These are phyloP conservation scores for Crotalus viridis DNA, from an alignment of 2,113 vertebrate genomes.

Conservation along the genomic window DNA sequence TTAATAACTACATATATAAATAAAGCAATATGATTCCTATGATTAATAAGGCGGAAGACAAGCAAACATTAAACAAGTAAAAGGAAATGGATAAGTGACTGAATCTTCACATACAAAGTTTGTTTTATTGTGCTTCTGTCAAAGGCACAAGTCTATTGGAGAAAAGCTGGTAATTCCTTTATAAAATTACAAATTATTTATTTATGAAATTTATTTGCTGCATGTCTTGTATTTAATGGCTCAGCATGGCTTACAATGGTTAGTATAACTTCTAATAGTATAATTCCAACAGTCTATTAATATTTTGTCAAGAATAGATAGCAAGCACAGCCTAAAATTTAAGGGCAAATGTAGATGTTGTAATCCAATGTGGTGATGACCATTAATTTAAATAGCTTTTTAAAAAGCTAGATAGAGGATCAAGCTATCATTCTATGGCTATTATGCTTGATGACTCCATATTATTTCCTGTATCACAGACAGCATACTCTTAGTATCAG, in stretches of 20 bases:
- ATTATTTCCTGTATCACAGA: neutral
- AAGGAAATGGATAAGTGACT: neutral
- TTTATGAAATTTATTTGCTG: neutral
- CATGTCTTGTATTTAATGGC: neutral
- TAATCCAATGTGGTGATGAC: neutral
- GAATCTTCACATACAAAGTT: neutral
- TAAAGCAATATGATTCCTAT: neutral
- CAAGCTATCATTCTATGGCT: neutral
- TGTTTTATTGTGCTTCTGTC: neutral
- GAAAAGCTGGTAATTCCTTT: neutral
- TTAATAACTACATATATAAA: neutral
- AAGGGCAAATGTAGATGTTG: neutral
- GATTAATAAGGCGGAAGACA: neutral
- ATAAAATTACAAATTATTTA: constrained; percentile 16
- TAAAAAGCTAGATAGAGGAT: neutral
- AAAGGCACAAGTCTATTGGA: neutral
- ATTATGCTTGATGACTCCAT: neutral
- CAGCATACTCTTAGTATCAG: neutral
- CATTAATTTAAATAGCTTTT: neutral
- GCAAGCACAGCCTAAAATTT: constrained; percentile 8
- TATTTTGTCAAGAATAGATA: constrained; percentile 51
- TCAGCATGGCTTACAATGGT: neutral
- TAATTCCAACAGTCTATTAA: neutral
- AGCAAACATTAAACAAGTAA: neutral
- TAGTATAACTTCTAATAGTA: neutral